phyloP scores from a whole-genome alignment of 2,888 invertebrate genomes.

The Patella caerulea region DNA sequence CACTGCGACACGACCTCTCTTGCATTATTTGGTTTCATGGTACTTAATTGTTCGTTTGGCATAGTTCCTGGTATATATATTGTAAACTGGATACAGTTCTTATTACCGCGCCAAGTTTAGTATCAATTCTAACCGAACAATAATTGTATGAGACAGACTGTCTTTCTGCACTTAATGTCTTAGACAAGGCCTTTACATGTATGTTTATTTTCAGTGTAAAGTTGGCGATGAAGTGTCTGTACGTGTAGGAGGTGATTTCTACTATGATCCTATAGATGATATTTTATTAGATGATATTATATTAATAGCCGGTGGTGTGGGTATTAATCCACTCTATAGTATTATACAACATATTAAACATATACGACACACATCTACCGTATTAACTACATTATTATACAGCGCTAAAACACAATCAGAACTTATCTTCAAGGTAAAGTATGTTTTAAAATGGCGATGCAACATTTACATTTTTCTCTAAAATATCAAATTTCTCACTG shows the following conservation, averaged over 20 bases:
- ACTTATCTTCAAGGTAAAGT: constrained; percentile 70
- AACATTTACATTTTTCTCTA: no score
- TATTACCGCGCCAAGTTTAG: no score
- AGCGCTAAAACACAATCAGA: constrained; percentile 68
- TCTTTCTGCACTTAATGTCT: no score
- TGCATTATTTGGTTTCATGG: no score
- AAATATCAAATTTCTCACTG: no score
- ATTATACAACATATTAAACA: constrained; percentile 67
- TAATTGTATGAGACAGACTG: neutral
- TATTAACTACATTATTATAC: constrained; percentile 61
- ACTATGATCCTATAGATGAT: constrained; percentile 55
- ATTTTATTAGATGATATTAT: constrained; percentile 56
- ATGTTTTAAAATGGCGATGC: no score
- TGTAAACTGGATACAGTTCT: no score
- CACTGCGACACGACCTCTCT: no score
- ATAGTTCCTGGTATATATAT: no score
- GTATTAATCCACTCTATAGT: constrained; percentile 73
- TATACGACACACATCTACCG: constrained; percentile 34
- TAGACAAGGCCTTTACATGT: neutral
- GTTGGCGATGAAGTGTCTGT: constrained; percentile 65
- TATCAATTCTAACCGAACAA: neutral
- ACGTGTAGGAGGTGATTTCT: constrained; percentile 72
- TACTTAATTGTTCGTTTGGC: no score
- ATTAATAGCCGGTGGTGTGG: constrained; percentile 73
- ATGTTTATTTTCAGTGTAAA: constrained; percentile 62